phyloP scores from a whole-genome alignment of 2,797 vertebrate genomes.

The Oreochromis mossambicus region DNA sequence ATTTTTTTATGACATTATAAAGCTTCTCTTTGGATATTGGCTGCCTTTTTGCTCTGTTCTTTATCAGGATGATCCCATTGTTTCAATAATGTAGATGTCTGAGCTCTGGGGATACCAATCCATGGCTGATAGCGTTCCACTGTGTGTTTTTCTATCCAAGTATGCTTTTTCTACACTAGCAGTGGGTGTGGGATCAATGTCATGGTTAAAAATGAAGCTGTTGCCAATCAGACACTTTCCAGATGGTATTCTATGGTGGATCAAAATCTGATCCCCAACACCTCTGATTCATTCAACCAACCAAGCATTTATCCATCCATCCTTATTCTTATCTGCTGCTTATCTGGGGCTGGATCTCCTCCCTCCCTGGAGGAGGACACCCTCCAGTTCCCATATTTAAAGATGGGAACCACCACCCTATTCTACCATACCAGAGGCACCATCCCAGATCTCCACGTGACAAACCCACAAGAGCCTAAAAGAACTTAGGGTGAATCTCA shows the following conservation, averaged over 20 bases:
- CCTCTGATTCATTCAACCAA: neutral
- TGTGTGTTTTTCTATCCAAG: neutral
- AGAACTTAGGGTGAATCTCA: neutral
- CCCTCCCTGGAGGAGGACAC: neutral
- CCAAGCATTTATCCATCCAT: neutral
- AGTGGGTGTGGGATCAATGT: neutral
- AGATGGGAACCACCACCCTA: neutral
- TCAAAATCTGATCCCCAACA: neutral
- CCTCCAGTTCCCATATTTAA: neutral
- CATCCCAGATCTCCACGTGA: neutral
- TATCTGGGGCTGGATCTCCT: neutral
- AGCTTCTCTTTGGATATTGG: neutral
- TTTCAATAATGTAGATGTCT: neutral
- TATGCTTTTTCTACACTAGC: neutral
- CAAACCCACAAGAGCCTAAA: neutral
- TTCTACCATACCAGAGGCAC: neutral
- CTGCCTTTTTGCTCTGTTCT: rapidly evolving
- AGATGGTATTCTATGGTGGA: neutral
- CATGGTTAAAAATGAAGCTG: neutral
- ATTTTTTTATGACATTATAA: neutral
- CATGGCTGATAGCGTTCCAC: neutral
- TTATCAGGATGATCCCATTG: neutral
- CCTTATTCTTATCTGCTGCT: neutral
- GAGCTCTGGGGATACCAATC: neutral
- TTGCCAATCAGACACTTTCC: neutral